Conservation (phyloP, 1,140 invertebrate genomes). For the Aphelenchoides avenae region DNA sequence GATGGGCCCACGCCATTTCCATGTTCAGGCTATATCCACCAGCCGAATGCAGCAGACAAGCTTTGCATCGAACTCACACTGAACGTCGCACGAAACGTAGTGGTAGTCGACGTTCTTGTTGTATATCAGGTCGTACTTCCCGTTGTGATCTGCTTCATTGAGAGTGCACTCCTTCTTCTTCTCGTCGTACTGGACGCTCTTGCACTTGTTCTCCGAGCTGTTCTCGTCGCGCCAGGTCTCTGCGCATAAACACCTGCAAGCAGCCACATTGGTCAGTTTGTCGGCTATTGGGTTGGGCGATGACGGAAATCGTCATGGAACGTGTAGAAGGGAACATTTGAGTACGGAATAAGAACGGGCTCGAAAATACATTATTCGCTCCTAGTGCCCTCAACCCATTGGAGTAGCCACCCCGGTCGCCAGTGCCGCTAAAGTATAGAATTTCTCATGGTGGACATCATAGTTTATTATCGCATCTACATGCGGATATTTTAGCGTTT, state of each 20-base stretch:
- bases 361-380: too few relatives aligned
- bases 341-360: too few relatives aligned
- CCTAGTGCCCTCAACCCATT: too few relatives aligned
- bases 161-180: constrained; percentile 35
- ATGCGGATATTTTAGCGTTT: too few relatives aligned
- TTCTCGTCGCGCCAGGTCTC: constrained; percentile 35
- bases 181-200: constrained; percentile 47
- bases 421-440: too few relatives aligned
- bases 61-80: constrained; percentile 23
- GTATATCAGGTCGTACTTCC: constrained; percentile 52
- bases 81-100: constrained; percentile 49
- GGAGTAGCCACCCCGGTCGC: too few relatives aligned
- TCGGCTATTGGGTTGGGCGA: background rate
- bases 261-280: background rate
- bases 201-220: constrained; percentile 37
- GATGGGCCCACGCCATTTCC: too few relatives aligned
- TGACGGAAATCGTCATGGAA: too few relatives aligned
- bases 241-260: constrained; percentile 45
- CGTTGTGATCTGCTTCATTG: constrained; percentile 50
- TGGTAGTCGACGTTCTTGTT: constrained; percentile 47
- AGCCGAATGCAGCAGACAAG: background rate
- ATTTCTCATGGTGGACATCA: too few relatives aligned
- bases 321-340: too few relatives aligned
- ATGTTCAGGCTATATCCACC: too few relatives aligned
- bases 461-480: too few relatives aligned